Evolutionary conservation across 1,140 invertebrate species (phyloP).

Genomic region (Meloidogyne floridensis): DNA sequence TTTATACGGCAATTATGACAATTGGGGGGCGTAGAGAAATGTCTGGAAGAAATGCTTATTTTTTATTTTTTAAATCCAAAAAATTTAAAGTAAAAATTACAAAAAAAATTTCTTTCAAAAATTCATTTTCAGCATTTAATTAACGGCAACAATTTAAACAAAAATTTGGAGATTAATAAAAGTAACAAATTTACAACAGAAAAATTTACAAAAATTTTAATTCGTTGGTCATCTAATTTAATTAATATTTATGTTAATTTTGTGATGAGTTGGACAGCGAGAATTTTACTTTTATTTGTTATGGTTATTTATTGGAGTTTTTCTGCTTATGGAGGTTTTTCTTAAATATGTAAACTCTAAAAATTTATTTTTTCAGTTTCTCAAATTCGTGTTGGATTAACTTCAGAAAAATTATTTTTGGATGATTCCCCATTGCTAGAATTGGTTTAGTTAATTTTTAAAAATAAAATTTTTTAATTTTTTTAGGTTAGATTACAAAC

Average conservation of each 20-base stretch:
- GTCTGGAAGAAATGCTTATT: slow-evolving; percentile 54
- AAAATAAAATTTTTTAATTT: too few relatives aligned
- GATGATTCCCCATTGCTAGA: slow-evolving; percentile 64
- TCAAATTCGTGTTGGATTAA: slow-evolving; percentile 53
- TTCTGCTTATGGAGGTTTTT: slow-evolving; percentile 53
- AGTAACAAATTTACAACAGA: neutral
- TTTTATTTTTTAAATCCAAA: slow-evolving; percentile 50
- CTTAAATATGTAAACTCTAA: neutral
- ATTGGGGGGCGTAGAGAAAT: slow-evolving; percentile 57
- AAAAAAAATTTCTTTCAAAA: neutral
- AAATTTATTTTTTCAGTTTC: slow-evolving; percentile 32
- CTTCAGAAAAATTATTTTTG: slow-evolving; percentile 64
- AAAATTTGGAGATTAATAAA: neutral
- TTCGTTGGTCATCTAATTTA: slow-evolving; percentile 35
- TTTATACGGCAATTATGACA: slow-evolving; percentile 62
- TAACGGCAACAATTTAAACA: neutral
- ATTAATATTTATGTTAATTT: slow-evolving; percentile 60
- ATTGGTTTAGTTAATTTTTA: slow-evolving; percentile 43
- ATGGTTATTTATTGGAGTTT: slow-evolving; percentile 59
- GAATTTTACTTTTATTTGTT: slow-evolving; percentile 46
- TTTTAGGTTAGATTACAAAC: slow-evolving; percentile 48
- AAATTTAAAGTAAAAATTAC: slow-evolving; percentile 39
- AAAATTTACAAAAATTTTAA: slow-evolving; percentile 22
- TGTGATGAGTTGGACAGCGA: slow-evolving; percentile 46
- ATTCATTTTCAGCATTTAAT: slow-evolving; percentile 19